A percentile compares a stretch with the other conserved stretches of the same genome.
phyloP scores from a whole-genome alignment of 2,797 vertebrate species.

The Chromis chromis region DNA sequence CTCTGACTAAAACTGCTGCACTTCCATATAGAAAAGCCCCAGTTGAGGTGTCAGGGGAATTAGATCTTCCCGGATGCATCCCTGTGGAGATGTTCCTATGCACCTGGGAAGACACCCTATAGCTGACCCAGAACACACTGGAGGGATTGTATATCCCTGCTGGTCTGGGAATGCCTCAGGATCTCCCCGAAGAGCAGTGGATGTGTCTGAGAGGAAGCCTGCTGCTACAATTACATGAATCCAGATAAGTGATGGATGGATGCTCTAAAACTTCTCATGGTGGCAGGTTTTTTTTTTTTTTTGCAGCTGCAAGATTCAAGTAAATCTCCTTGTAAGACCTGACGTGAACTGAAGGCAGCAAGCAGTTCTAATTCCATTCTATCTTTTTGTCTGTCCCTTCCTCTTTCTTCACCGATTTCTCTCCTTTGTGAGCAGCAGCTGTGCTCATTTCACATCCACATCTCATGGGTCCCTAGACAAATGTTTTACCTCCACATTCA shows the following conservation, averaged over 20 bases:
- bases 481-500: constrained; percentile 54
- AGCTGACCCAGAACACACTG: constrained; percentile 11
- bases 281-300: too few species aligned
- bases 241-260: not conserved
- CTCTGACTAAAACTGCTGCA: too few species aligned
- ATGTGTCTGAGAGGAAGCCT: constrained; percentile 2
- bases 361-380: not conserved
- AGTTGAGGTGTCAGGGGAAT: too few species aligned
- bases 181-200: constrained; percentile 17
- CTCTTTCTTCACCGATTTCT: constrained; percentile 19
- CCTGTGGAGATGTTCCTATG: not conserved
- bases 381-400: not conserved
- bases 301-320: too few species aligned
- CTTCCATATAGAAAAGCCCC: too few species aligned
- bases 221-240: not conserved
- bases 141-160: constrained; percentile 18
- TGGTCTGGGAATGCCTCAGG: not conserved
- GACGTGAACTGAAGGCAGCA: not conserved
- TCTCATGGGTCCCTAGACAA: constrained; percentile 61
- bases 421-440: constrained; percentile 25
- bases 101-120: not conserved
- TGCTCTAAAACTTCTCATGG: not conserved
- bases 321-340: constrained; percentile 3
- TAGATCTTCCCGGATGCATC: not conserved
- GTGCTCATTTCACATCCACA: constrained; percentile 46